Evolutionary conservation across 2,888 invertebrate genomes (phyloP).

Genomic region (Ligdia adustata): DNA sequence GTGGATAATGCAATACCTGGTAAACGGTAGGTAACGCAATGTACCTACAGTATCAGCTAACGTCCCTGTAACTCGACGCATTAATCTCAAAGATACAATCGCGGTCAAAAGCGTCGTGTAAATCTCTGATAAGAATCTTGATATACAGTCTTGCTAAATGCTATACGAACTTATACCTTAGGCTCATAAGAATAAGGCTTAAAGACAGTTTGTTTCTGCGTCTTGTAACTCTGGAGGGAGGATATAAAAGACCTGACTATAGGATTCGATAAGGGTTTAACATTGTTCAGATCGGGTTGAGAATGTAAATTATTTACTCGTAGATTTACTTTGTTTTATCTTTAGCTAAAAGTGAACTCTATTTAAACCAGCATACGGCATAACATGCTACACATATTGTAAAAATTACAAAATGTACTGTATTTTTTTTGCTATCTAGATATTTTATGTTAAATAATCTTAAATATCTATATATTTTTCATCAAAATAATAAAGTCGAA

Average conservation of each 20-base stretch:
- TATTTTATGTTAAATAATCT: too few species aligned
- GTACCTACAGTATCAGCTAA: conserved; percentile 55
- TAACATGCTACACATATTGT: too few species aligned
- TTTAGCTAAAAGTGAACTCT: too few species aligned
- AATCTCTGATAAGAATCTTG: conserved; percentile 77
- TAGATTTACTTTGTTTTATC: neutral
- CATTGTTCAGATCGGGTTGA: conserved; percentile 47
- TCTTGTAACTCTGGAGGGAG: conserved; percentile 29
- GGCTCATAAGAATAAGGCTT: conserved; percentile 10
- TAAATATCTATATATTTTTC: neutral
- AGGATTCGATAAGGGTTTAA: conserved; percentile 44
- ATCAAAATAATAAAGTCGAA: neutral
- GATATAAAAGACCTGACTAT: conserved; percentile 30
- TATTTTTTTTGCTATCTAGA: too few species aligned
- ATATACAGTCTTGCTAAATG: conserved; percentile 50
- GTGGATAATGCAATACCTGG: conserved; percentile 25
- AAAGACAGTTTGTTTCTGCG: conserved; percentile 5
- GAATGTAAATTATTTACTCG: conserved; percentile 17
- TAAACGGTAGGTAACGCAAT: conserved; percentile 49
- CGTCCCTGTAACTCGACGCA: conserved; percentile 61
- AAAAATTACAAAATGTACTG: too few species aligned
- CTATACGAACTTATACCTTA: conserved; percentile 26
- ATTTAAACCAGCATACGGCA: too few species aligned
- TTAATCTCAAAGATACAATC: conserved; percentile 79
- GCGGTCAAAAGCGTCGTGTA: conserved; percentile 62